Conservation (phyloP, 2,888 invertebrate genomes). For the Nemotelus pantherinus region DNA sequence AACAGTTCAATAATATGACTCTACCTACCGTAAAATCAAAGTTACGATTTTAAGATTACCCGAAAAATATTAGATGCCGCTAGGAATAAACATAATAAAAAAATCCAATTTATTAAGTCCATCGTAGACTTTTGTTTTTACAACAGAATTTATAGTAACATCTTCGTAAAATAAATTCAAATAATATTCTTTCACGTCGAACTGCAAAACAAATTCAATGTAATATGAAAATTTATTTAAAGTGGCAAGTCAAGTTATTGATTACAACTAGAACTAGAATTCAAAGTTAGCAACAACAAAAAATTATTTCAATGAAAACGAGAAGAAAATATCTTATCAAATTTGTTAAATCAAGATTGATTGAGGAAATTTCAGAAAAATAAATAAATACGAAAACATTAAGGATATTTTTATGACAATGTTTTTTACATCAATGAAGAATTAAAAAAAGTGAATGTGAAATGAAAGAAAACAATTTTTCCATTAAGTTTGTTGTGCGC, state of each 20-base stretch:
- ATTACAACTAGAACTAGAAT: too few relatives aligned
- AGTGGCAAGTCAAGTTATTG: too few relatives aligned
- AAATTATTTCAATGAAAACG: background rate
- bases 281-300: background rate
- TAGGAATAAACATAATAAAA: background rate
- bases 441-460: background rate
- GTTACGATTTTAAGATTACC: conserved; percentile 5
- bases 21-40: conserved; percentile 15
- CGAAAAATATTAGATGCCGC: background rate
- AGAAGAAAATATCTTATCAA: background rate
- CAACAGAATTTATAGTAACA: background rate
- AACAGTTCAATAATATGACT: background rate
- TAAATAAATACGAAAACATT: conserved; percentile 1
- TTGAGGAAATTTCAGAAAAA: background rate
- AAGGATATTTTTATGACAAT: conserved; percentile 37
- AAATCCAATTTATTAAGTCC: background rate
- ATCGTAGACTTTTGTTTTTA: conserved; percentile 11
- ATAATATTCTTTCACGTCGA: background rate
- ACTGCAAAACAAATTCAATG: background rate
- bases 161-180: conserved; percentile 9
- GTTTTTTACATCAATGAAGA: conserved; percentile 9
- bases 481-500: conserved; percentile 31
- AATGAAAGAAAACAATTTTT: conserved; percentile 23
- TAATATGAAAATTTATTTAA: background rate
- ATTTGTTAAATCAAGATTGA: conserved; percentile 1